Conservation (phyloP, 1,140 invertebrate genomes). For the Lucilia sericata region DNA sequence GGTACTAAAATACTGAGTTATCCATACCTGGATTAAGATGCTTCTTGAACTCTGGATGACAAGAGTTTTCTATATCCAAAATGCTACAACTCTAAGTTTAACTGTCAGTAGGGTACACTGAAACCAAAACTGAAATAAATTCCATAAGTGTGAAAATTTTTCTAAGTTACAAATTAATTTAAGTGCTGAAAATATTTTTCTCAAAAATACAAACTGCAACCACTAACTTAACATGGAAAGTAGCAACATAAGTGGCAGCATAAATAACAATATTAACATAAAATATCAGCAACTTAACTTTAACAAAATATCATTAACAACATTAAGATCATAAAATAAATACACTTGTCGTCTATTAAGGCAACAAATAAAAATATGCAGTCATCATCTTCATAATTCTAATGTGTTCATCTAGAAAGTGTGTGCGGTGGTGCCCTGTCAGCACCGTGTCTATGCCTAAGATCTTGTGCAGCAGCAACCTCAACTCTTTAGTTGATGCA, state of each 20-base stretch:
- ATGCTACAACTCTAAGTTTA: too few relatives aligned
- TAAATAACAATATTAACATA: slow-evolving; percentile 37
- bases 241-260: slow-evolving; percentile 8
- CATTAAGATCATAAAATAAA: slow-evolving; percentile 68
- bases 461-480: neutral
- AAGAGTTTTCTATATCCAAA: too few relatives aligned
- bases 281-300: slow-evolving; percentile 46
- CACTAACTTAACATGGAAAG: too few relatives aligned
- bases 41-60: too few relatives aligned
- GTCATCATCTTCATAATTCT: neutral
- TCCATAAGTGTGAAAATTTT: slow-evolving; percentile 33
- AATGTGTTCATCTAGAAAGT: neutral
- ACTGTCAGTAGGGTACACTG: neutral
- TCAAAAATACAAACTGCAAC: neutral
- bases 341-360: slow-evolving; percentile 65
- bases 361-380: neutral
- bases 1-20: too few relatives aligned
- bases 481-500: neutral
- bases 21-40: too few relatives aligned
- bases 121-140: neutral
- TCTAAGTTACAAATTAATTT: slow-evolving; percentile 26
- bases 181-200: slow-evolving; percentile 33
- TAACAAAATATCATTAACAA: slow-evolving; percentile 60
- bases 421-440: neutral
- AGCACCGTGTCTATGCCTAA: neutral